Percentiles rank a stretch among this genome's conserved stretches.
Conservation (phyloP, 2,113 vertebrate genomes). For the Pholis gunnellus region DNA sequence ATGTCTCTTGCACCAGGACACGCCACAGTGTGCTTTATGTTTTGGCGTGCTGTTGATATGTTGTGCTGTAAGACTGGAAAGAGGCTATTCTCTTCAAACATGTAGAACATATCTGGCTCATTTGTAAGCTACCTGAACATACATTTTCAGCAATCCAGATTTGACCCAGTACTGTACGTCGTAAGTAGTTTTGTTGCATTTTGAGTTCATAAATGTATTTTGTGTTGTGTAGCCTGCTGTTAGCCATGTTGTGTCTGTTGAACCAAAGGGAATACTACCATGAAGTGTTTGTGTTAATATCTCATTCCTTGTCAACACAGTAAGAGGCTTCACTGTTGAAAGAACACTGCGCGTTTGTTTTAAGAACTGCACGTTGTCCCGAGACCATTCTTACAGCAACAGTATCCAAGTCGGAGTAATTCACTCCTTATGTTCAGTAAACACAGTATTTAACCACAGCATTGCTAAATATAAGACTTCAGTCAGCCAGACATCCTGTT, state of each 20-base stretch:
- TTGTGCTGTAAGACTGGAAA: not conserved
- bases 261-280: conserved; percentile 7
- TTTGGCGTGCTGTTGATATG: not conserved
- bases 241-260: not conserved
- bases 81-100: not conserved
- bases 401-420: not conserved
- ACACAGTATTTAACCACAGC: not conserved
- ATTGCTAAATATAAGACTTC: not conserved
- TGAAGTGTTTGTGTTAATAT: conserved; percentile 12
- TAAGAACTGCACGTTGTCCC: not conserved
- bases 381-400: not conserved
- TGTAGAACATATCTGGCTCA: not conserved
- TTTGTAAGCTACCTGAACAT: not conserved
- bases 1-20: not conserved
- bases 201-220: not conserved
- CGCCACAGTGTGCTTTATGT: not conserved
- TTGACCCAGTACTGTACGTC: not conserved
- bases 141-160: not conserved
- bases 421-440: not conserved
- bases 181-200: not conserved
- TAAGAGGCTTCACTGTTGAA: conserved; percentile 4
- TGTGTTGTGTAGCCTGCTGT: not conserved
- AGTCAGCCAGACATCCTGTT: conserved; percentile 7
- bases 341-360: not conserved
- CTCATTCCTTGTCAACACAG: conserved; percentile 1